A percentile compares a stretch with the other conserved stretches of the same genome.
phyloP scores from a whole-genome alignment of 2,888 invertebrate genomes.

The Amphipoea lucens region DNA sequence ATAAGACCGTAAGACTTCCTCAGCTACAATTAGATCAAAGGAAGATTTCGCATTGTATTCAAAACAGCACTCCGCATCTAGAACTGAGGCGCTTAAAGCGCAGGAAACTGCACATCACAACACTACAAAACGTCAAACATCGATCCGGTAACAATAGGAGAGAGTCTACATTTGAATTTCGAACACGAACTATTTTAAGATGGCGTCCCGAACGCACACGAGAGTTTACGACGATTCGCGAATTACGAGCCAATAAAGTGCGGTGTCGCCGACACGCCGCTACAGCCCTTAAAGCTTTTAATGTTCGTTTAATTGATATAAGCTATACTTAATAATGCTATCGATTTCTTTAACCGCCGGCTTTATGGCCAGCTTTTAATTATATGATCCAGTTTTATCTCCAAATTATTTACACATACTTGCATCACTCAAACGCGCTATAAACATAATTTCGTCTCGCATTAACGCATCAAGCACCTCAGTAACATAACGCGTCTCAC shows the following conservation, averaged over 20 bases:
- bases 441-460: conserved; percentile 51
- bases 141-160: conserved; percentile 72
- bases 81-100: conserved; percentile 60
- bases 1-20: conserved; percentile 51
- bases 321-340: conserved; percentile 69
- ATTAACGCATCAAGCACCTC: conserved; percentile 40
- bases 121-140: conserved; percentile 71
- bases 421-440: conserved; percentile 47
- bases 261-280: conserved; percentile 78
- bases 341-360: conserved; percentile 63
- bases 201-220: conserved; percentile 77
- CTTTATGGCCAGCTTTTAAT: conserved; percentile 65
- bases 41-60: conserved; percentile 59
- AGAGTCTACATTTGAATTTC: conserved; percentile 73
- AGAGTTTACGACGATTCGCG: conserved; percentile 81
- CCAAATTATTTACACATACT: conserved; percentile 61
- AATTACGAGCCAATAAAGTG: conserved; percentile 83
- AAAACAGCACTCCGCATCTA: conserved; percentile 50
- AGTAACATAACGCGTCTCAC: conserved; percentile 33
- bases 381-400: conserved; percentile 61
- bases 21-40: conserved; percentile 58
- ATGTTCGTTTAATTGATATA: conserved; percentile 81
- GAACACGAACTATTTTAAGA: conserved; percentile 81
- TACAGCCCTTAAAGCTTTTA: conserved; percentile 78
- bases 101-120: conserved; percentile 72